Evolutionary conservation across 1,140 invertebrate genomes (phyloP), one percentile per base, ranked within the genome.

Genomic region (Ceratina japonica): DNA sequence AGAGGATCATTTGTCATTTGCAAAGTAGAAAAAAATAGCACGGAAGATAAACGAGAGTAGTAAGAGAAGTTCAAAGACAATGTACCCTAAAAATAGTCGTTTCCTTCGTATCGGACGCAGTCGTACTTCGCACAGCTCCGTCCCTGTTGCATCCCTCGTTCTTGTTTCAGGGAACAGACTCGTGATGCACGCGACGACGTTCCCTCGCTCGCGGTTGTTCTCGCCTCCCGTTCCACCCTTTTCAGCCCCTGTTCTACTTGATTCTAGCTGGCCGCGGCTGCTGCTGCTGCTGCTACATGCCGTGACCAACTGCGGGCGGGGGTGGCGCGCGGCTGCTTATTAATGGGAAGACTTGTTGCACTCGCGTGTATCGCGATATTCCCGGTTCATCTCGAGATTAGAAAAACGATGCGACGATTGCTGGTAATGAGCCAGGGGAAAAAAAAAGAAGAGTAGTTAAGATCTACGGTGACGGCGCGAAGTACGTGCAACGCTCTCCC

Each of bases 331-430:
- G 68, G 62, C 70, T 68, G 69, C 73, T 76, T 75, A 84, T 84
- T 78, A 81, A 84, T 78, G 82, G 75, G 75, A 84, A 78, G 71
- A 84, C 82, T 84, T 84, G 82, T 84, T 84, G 82, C 82, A 78
- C 75, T 54, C 66, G 52, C 52, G 69, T 73, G 52, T 49, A 72
- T 56, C 69, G n/a, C 15, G 54, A 61, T 56, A 18, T 66, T 22
- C 13, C n/a, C 58, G 37, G 51, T 18, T 16, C 24, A n/a, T 10
- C n/a, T 5, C 22, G 64, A 52, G 49, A 0, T 22, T 37, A 52
- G 22, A 24, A 68, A 18, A 16, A 52, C 20, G 22, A 68, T 18
- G 7, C 0, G 7, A 8, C 51, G 22, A 22, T 59, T 5, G 13
- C 16, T 1, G n/a, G 2, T 3, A 27, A n/a, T 64, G 37, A 63